A percentile compares a stretch with the other conserved stretches of the same genome.
Conservation (phyloP, 2,113 vertebrate species). For the Epinephelus fuscoguttatus region DNA sequence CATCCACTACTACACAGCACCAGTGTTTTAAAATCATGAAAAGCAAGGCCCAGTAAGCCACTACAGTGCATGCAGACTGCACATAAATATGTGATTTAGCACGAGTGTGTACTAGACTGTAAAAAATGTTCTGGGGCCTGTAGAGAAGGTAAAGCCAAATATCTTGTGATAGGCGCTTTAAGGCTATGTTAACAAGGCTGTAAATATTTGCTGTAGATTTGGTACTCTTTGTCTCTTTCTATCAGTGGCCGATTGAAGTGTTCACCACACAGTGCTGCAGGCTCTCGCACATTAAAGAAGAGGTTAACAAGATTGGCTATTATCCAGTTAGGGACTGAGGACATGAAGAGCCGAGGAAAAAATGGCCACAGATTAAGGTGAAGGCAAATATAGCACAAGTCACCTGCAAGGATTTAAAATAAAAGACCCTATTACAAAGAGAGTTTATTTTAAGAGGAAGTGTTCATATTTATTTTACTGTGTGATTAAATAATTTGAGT, state of each 20-base stretch:
- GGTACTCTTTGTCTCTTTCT: constrained; percentile 68
- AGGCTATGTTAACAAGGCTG: constrained; percentile 76
- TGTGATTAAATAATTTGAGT: not conserved
- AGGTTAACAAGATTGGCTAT: constrained; percentile 85
- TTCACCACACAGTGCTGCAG: constrained; percentile 61
- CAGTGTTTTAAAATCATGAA: constrained; percentile 40
- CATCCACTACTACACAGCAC: not conserved
- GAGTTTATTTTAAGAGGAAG: constrained; percentile 19
- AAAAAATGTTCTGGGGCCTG: constrained; percentile 62
- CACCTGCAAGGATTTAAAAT: constrained; percentile 69
- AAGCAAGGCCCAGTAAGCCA: constrained; percentile 29
- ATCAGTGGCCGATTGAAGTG: constrained; percentile 66
- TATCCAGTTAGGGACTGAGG: constrained; percentile 81
- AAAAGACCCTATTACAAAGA: constrained; percentile 44
- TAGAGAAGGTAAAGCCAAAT: constrained; percentile 78
- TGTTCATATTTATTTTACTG: not conserved
- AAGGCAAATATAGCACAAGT: constrained; percentile 72
- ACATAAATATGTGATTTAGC: constrained; percentile 73
- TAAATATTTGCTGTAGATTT: constrained; percentile 80
- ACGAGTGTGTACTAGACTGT: constrained; percentile 73
- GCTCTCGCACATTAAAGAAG: constrained; percentile 78
- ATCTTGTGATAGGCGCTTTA: constrained; percentile 74
- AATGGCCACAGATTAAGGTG: constrained; percentile 75
- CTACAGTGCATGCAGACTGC: constrained; percentile 51
- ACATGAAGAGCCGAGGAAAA: constrained; percentile 66